Conservation (phyloP, 1,140 invertebrate species). For the Lineus longissimus region DNA sequence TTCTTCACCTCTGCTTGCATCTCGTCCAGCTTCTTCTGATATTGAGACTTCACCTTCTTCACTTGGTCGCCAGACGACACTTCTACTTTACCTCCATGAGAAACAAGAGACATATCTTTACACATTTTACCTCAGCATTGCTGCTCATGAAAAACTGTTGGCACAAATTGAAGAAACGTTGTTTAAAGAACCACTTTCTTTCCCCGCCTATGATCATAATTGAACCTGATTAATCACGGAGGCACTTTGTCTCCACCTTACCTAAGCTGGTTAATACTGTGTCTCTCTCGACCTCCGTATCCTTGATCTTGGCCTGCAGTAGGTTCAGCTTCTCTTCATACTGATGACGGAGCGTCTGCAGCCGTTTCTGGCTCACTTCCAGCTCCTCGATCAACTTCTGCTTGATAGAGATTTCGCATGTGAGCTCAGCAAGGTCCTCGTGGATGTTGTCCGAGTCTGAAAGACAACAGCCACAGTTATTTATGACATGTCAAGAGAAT, state of each 20-base stretch:
- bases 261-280: conserved; percentile 70
- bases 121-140: background rate
- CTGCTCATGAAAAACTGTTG: background rate
- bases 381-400: conserved; percentile 90
- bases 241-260: conserved; percentile 14
- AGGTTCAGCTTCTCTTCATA: conserved; percentile 93
- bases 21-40: conserved; percentile 76
- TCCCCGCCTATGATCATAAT: no score
- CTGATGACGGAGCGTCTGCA: conserved; percentile 75
- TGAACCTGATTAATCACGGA: no score
- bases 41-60: conserved; percentile 84
- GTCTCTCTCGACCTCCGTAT: conserved; percentile 89
- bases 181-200: no score
- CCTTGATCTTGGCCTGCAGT: conserved; percentile 79
- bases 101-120: background rate
- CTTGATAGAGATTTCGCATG: conserved; percentile 87
- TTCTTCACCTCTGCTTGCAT: conserved; percentile 86
- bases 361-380: conserved; percentile 77
- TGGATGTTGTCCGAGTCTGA: conserved; percentile 55
- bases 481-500: background rate
- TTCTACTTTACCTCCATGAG: conserved; percentile 10
- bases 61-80: conserved; percentile 64
- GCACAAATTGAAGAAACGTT: no score
- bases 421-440: conserved; percentile 74
- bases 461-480: background rate